phyloP scores from a whole-genome alignment of 2,113 vertebrate genomes.

The Hiodon alosoides region DNA sequence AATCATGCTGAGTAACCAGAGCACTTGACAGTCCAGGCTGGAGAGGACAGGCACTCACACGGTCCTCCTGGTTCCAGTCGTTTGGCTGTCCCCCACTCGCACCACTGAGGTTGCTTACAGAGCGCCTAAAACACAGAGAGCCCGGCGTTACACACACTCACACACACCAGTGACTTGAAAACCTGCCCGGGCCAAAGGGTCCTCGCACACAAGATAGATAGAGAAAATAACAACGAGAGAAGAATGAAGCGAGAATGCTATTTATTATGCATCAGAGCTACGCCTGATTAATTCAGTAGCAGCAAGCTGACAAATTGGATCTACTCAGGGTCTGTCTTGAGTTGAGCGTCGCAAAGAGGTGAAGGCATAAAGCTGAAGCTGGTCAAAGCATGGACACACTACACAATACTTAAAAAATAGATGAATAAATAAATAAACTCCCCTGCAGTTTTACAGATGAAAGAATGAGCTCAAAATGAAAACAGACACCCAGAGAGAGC shows the following conservation, averaged over 20 bases:
- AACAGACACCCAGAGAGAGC: neutral
- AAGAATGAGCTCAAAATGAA: neutral
- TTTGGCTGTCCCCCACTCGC: constrained; percentile 71
- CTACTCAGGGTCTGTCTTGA: no score
- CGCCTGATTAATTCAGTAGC: no score
- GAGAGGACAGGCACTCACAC: constrained; percentile 58
- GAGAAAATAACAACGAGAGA: neutral
- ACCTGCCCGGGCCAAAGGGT: neutral
- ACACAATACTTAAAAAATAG: neutral
- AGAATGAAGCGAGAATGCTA: neutral
- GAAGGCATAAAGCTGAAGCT: no score
- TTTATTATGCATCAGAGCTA: neutral
- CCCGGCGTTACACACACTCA: constrained; percentile 8
- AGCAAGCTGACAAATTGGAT: no score
- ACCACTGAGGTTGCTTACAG: constrained; percentile 79
- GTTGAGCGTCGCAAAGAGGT: no score
- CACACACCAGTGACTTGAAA: constrained; percentile 20
- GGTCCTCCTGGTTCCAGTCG: constrained; percentile 82
- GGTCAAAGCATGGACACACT: no score
- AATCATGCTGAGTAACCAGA: no score
- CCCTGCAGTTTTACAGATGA: neutral
- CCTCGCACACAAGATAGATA: neutral
- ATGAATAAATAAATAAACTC: neutral
- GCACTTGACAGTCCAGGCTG: neutral
- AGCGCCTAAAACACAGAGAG: constrained; percentile 62